Percentiles rank a stretch among this genome's conserved stretches.
Evolutionary conservation across 2,113 vertebrate species (phyloP).

Genomic region (Anoplopoma fimbria): DNA sequence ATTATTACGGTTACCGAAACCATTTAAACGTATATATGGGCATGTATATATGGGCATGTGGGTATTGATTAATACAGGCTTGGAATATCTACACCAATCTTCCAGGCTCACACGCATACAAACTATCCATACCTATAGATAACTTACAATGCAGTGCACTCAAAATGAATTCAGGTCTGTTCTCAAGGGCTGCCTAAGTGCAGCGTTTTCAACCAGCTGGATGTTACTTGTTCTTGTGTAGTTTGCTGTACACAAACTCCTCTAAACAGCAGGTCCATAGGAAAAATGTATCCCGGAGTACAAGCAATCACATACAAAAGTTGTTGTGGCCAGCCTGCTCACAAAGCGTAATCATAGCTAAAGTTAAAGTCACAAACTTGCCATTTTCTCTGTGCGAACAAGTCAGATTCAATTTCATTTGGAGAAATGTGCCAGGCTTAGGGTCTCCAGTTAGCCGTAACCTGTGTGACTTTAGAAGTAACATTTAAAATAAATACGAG

Average conservation of each 20-base stretch:
- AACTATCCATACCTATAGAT: background rate
- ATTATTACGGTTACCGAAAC: background rate
- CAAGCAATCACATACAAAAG: background rate
- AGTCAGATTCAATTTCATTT: slow-evolving; percentile 13
- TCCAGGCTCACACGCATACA: background rate
- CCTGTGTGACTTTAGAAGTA: background rate
- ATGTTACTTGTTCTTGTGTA: slow-evolving; percentile 4
- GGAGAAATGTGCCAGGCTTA: background rate
- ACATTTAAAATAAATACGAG: slow-evolving; percentile 31
- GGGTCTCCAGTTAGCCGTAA: slow-evolving; percentile 6
- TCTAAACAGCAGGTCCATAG: slow-evolving; percentile 8
- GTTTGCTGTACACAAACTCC: background rate
- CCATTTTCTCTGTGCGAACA: slow-evolving; percentile 11
- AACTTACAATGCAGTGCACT: background rate
- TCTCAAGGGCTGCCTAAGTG: background rate
- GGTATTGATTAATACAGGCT: background rate
- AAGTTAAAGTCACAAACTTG: slow-evolving; percentile 2
- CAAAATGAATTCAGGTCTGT: slow-evolving; percentile 6
- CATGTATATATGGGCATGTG: background rate
- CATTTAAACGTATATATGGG: too few relatives aligned
- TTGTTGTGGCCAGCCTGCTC: background rate
- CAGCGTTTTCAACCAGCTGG: slow-evolving; percentile 2
- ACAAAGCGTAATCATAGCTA: slow-evolving; percentile 20
- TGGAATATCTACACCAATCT: background rate
- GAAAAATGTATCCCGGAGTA: background rate